A percentile compares a stretch with the other conserved stretches of the same genome.
phyloP scores from a whole-genome alignment of 2,888 invertebrate species.

The Adelphocoris suturalis region DNA sequence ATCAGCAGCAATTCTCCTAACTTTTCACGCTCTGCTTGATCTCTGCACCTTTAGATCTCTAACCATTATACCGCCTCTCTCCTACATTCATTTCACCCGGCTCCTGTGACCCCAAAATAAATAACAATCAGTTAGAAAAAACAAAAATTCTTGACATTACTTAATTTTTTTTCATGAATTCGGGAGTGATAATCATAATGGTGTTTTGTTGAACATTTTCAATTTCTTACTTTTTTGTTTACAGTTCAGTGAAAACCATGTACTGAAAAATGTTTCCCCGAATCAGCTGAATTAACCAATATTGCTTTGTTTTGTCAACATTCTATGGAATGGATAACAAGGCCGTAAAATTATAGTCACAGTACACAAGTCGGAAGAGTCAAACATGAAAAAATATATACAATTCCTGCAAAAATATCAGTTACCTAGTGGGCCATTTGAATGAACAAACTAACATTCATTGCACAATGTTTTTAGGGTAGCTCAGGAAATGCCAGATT shows the following conservation, averaged over 20 bases:
- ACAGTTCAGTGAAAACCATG: background rate
- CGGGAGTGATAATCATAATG: background rate
- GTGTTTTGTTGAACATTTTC: background rate
- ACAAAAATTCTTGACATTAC: conserved; percentile 46
- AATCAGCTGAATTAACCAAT: background rate
- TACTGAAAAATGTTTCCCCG: background rate
- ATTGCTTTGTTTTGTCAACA: too few relatives aligned
- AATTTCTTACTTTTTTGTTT: conserved; percentile 28
- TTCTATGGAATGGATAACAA: too few relatives aligned
- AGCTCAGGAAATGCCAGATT: too few relatives aligned
- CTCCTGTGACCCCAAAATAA: conserved; percentile 71
- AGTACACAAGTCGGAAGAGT: too few relatives aligned
- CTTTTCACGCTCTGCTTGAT: conserved; percentile 66
- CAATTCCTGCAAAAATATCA: too few relatives aligned
- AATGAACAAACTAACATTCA: too few relatives aligned
- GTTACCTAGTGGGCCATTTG: too few relatives aligned
- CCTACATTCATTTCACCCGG: conserved; percentile 69
- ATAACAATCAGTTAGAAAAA: conserved; percentile 66
- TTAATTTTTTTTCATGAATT: background rate
- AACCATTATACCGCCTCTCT: conserved; percentile 53
- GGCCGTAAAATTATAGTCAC: too few relatives aligned
- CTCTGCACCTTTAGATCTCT: conserved; percentile 65
- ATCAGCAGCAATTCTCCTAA: conserved; percentile 63
- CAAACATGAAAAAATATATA: too few relatives aligned
- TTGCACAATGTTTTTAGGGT: too few relatives aligned